Conservation (phyloP, 2,797 vertebrate genomes). For the Ptychobarbus kaznakovi region DNA sequence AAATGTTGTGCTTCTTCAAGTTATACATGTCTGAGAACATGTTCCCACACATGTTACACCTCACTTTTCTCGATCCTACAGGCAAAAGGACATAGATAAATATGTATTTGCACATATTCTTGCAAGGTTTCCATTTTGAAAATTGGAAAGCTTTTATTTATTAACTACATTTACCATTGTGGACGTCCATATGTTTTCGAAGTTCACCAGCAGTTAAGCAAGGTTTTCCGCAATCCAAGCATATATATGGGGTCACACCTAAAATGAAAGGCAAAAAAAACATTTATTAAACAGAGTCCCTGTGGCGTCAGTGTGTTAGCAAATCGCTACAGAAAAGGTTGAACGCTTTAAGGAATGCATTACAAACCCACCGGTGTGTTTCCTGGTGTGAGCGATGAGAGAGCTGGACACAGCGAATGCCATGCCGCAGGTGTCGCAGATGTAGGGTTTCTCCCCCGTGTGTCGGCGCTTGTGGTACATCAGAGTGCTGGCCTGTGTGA, state of each 20-base stretch:
- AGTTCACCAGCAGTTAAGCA: conserved; percentile 95
- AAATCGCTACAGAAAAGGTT: background rate
- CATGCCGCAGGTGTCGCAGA: conserved; percentile 96
- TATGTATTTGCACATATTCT: background rate
- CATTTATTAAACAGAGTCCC: background rate
- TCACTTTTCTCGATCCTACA: conserved; percentile 92
- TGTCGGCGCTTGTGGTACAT: conserved; percentile 96
- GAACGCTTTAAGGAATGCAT: background rate
- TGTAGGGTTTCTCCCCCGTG: conserved; percentile 97
- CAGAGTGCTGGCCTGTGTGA: conserved; percentile 95
- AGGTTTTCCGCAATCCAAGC: conserved; percentile 89
- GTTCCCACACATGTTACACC: conserved; percentile 96
- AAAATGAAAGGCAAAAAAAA: conserved; percentile 37
- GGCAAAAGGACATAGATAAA: conserved; percentile 27
- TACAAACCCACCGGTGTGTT: conserved; percentile 87
- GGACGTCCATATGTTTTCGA: conserved; percentile 94
- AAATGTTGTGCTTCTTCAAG: conserved; percentile 95
- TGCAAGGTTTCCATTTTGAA: background rate
- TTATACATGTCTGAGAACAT: conserved; percentile 95
- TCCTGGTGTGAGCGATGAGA: conserved; percentile 94
- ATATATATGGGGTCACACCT: conserved; percentile 97
- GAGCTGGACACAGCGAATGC: conserved; percentile 97
- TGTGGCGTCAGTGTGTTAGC: too few species aligned
- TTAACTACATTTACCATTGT: conserved; percentile 83
- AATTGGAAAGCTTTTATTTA: background rate